These are phyloP conservation scores for Drosophila kohkoa DNA, from an alignment of 1,140 invertebrate species.

Conservation along the genomic window DNA sequence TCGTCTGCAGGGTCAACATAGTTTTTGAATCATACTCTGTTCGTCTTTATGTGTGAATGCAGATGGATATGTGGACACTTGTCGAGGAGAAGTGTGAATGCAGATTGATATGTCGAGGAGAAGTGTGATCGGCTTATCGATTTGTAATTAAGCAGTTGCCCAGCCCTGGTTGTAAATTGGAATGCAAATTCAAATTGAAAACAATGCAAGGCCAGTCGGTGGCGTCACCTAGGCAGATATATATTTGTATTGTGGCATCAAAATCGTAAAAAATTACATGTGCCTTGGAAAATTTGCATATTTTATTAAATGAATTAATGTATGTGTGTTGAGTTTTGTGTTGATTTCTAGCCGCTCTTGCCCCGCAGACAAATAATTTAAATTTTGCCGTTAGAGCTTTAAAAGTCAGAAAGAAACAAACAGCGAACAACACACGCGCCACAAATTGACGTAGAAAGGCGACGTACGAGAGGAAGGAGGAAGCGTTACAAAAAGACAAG, in stretches of 20 bases:
- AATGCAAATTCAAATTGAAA: slow-evolving; percentile 17
- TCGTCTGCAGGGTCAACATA: background rate
- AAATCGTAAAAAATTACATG: slow-evolving; percentile 40
- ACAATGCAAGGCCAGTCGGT: slow-evolving; percentile 30
- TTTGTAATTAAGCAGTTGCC: background rate
- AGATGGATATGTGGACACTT: background rate
- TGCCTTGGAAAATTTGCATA: slow-evolving; percentile 55
- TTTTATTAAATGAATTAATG: slow-evolving; percentile 68
- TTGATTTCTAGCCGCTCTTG: slow-evolving; percentile 26
- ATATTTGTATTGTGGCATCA: slow-evolving; percentile 19
- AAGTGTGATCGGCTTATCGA: slow-evolving; percentile 3
- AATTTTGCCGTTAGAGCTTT: slow-evolving; percentile 57
- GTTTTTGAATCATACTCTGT: background rate
- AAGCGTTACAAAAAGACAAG: slow-evolving; percentile 22
- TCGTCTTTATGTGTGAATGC: background rate
- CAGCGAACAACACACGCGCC: slow-evolving; percentile 42
- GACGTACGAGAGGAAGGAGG: background rate
- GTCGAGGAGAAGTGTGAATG: background rate
- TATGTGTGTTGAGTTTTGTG: slow-evolving; percentile 1
- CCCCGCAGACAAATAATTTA: slow-evolving; percentile 47
- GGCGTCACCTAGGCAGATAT: background rate
- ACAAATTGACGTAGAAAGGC: slow-evolving; percentile 45
- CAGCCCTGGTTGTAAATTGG: slow-evolving; percentile 7
- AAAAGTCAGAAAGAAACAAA: slow-evolving; percentile 25
- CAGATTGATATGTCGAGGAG: background rate